Conservation (phyloP, 2,888 invertebrate species). For the Phrixothrix hirtus region DNA sequence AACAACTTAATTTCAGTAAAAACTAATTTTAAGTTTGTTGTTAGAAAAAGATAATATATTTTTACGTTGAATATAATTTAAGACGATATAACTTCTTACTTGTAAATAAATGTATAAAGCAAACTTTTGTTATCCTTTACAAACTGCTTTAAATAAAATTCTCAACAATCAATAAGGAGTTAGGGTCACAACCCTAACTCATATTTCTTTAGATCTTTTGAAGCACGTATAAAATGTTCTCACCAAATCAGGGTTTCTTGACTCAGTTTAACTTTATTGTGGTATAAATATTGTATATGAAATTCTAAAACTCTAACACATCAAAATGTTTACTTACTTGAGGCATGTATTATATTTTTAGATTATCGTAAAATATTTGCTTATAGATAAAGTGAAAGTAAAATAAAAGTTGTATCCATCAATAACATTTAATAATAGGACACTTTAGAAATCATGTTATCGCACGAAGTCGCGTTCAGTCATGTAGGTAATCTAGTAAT, state of each 20-base stretch:
- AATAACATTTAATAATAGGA: constrained; percentile 40
- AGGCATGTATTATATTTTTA: constrained; percentile 37
- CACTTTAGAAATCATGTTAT: constrained; percentile 33
- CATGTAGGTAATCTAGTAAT: constrained; percentile 41
- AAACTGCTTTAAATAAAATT: constrained; percentile 7
- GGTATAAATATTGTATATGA: constrained; percentile 28
- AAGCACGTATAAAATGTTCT: constrained; percentile 10
- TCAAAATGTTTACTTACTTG: constrained; percentile 34
- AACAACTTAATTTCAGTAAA: too few species aligned
- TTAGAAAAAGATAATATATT: too few species aligned
- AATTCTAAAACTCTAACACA: constrained; percentile 18
- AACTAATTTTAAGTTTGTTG: background rate
- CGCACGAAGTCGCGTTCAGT: constrained; percentile 34
- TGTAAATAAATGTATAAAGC: background rate
- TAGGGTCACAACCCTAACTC: constrained; percentile 9
- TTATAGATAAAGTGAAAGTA: constrained; percentile 36
- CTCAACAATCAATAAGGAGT: constrained; percentile 8
- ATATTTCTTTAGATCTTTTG: constrained; percentile 9
- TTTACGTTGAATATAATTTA: too few species aligned
- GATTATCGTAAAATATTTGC: constrained; percentile 43
- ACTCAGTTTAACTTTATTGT: constrained; percentile 22
- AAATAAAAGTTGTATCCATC: constrained; percentile 40
- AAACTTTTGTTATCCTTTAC: constrained; percentile 2
- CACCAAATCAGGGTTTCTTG: constrained; percentile 22
- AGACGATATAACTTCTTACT: background rate